Evolutionary conservation across 2,888 invertebrate genomes (phyloP), one percentile per base, ranked within the genome.

Genomic region (Mystacides longicornis): DNA sequence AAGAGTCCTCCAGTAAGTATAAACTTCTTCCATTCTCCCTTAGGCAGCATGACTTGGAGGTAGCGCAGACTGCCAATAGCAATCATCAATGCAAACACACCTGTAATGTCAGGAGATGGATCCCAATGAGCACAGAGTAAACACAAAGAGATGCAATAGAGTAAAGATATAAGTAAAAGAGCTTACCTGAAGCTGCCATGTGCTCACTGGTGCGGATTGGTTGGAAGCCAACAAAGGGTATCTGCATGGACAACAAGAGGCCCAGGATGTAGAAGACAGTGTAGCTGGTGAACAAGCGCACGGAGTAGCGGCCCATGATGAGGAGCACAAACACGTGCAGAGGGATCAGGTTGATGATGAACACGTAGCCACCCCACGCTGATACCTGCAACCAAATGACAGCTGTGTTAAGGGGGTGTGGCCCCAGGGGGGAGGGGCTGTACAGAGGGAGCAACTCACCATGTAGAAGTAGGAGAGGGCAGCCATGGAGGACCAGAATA

Each of bases 321-420:
- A 99, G 77, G 42, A 99, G 77, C 2, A 88, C 87, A 74, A 99
- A 96, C 3, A 97, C 97, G 69, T 99, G 99, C 11, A 99, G 81
- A 0, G 99, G 99, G 63, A 99, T 98, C 67, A 99, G 77, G 75
- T 99, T 99, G 69, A 98, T 99, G 66, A 99, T 99, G 71, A 98
- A 99, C 42, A 99, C 98, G 69, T 99, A 99, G 62, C 99, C 99
- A 64, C 99, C 99, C 99, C 99, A 99, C 63, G 98, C 98, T 60
- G 97, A 98, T 2, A 98, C 89, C 89, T 89, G 68, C 47, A 43
- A 43, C 27, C n/a, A n/a, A n/a, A n/a, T n/a, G n/a, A n/a, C n/a
- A n/a, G n/a, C n/a, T n/a, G n/a, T n/a, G n/a, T n/a, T n/a, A n/a
- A n/a, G n/a, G n/a, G n/a, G n/a, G n/a, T n/a, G n/a, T n/a, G n/a